These are phyloP conservation scores for Pseudolycoriella hygida DNA, from an alignment of 2,888 invertebrate genomes.

Conservation along the genomic window DNA sequence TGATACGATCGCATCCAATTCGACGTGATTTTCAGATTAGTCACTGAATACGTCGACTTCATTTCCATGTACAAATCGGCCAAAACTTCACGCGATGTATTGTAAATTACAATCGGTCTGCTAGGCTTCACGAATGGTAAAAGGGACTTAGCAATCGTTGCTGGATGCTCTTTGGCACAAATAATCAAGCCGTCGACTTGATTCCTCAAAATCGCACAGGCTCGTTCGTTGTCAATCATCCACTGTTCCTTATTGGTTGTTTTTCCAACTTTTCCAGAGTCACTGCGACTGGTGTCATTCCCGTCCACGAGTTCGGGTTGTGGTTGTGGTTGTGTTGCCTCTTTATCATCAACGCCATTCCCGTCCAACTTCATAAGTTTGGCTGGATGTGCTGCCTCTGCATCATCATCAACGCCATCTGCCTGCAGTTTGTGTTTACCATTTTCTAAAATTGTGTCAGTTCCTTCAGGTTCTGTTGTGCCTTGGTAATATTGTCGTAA, in stretches of 20 bases:
- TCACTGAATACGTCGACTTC: conserved; percentile 50
- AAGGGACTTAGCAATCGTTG: conserved; percentile 56
- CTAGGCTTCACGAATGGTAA: conserved; percentile 63
- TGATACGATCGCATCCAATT: conserved; percentile 86
- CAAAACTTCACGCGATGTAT: conserved; percentile 62
- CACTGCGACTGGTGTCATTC: background rate
- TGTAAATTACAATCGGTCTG: conserved; percentile 72
- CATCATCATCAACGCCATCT: conserved; percentile 8
- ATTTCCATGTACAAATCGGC: conserved; percentile 66
- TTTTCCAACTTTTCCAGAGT: no score
- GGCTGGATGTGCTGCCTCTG: conserved; percentile 9
- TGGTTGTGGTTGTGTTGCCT: conserved; percentile 15
- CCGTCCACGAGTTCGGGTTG: no score
- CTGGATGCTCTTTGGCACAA: conserved; percentile 71
- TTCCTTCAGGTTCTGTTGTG: no score
- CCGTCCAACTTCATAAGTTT: conserved; percentile 8
- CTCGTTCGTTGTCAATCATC: conserved; percentile 49
- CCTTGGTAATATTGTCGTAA: conserved; percentile 50
- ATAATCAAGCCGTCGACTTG: conserved; percentile 63
- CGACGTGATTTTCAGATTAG: conserved; percentile 61
- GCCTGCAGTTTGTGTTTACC: conserved; percentile 9
- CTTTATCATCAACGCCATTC: conserved; percentile 19
- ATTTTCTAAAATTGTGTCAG: conserved; percentile 22
- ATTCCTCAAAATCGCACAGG: conserved; percentile 38
- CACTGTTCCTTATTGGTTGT: conserved; percentile 36